phyloP scores from a whole-genome alignment of 2,113 vertebrate species.

The Nycticryphes semicollaris region DNA sequence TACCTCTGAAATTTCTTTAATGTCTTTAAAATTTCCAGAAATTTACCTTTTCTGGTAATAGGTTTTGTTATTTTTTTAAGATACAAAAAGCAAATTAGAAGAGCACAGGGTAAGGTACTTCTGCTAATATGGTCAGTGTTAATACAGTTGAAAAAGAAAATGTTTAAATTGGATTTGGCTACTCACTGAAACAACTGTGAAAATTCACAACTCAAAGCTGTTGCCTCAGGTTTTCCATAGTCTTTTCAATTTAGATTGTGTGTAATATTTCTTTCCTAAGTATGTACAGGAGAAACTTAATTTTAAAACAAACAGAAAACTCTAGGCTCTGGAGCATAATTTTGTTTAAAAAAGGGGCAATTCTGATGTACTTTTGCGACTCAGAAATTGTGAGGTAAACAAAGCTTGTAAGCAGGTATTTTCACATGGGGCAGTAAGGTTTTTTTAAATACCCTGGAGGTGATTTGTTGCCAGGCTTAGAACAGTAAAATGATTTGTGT shows the following conservation, averaged over 20 bases:
- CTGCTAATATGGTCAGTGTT: neutral
- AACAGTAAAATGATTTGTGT: neutral
- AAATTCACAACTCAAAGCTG: neutral
- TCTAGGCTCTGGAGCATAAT: neutral
- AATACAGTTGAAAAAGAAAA: neutral
- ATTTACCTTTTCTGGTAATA: neutral
- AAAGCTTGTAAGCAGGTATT: neutral
- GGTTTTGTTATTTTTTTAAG: neutral
- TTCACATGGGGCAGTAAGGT: neutral
- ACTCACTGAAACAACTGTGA: neutral
- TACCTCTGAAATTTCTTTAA: neutral
- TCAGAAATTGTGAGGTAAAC: neutral
- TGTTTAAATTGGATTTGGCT: constrained; percentile 14
- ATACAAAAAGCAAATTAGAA: neutral
- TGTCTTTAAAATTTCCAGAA: neutral
- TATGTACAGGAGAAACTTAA: neutral
- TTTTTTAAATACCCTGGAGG: neutral
- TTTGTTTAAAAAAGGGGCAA: neutral
- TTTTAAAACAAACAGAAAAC: neutral
- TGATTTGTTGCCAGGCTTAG: neutral
- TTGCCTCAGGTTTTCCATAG: neutral
- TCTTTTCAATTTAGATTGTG: neutral
- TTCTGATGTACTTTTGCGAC: neutral
- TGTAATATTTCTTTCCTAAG: neutral
- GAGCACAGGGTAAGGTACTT: neutral